Evolutionary conservation across 2,113 vertebrate species (phyloP).

Genomic region (Parus major): DNA sequence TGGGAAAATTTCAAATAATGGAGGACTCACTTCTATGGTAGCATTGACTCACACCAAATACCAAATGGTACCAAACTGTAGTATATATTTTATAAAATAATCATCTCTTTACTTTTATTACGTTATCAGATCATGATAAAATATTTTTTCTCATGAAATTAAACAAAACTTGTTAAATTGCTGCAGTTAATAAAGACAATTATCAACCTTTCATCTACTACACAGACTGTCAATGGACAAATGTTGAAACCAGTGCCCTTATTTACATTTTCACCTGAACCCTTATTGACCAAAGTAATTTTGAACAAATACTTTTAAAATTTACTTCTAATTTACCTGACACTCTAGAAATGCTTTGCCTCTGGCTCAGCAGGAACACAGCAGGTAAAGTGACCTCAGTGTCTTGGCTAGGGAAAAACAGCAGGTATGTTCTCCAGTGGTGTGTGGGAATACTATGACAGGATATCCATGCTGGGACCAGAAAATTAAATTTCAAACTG

Average conservation of each 20-base stretch:
- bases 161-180: neutral
- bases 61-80: neutral
- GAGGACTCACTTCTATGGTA: neutral
- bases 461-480: neutral
- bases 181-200: neutral
- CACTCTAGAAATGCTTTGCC: neutral
- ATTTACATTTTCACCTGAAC: neutral
- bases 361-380: neutral
- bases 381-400: neutral
- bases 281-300: neutral
- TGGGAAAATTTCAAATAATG: neutral
- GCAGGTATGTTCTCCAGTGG: accelerated
- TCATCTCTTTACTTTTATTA: neutral
- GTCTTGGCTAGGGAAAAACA: neutral
- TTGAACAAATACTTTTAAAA: neutral
- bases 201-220: neutral
- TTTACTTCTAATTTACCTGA: neutral
- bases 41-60: neutral
- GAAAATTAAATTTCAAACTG: neutral
- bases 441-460: neutral
- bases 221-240: neutral
- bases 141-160: neutral
- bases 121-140: neutral
- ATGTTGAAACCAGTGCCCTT: neutral
- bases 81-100: neutral